phyloP scores from a whole-genome alignment of 2,888 invertebrate genomes.

The Athripsodes cinereus region DNA sequence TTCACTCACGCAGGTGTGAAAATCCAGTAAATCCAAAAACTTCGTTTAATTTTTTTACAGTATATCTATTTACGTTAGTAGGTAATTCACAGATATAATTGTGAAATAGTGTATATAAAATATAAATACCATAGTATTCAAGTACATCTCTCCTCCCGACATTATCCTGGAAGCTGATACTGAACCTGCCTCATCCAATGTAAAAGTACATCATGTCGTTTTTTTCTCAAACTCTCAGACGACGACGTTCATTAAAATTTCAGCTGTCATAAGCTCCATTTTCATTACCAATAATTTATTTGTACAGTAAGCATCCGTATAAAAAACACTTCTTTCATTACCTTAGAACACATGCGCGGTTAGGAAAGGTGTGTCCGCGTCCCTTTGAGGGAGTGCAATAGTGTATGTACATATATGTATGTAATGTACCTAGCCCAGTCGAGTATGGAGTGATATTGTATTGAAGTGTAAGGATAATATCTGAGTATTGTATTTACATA shows the following conservation, averaged over 20 bases:
- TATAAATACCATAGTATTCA: no score
- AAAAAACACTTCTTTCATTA: background rate
- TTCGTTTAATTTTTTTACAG: no score
- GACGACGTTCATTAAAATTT: background rate
- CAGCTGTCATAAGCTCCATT: conserved; percentile 1
- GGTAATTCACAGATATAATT: no score
- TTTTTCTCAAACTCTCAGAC: background rate
- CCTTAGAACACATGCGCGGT: background rate
- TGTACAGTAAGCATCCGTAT: background rate
- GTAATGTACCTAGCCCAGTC: background rate
- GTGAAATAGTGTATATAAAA: no score
- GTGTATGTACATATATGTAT: no score
- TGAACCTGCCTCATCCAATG: background rate
- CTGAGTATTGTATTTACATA: background rate
- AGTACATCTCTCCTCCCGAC: no score
- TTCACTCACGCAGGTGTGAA: no score
- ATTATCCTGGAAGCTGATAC: no score
- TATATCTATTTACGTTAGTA: no score
- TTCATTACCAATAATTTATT: conserved; percentile 1
- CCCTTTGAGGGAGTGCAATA: background rate
- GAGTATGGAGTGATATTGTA: background rate
- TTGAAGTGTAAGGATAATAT: background rate
- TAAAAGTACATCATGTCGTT: background rate
- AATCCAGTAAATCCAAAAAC: no score
- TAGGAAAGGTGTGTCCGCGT: background rate